Evolutionary conservation across 2,888 invertebrate species (phyloP), one percentile per base, ranked within the genome.

Genomic region (Agrypnus murinus): DNA sequence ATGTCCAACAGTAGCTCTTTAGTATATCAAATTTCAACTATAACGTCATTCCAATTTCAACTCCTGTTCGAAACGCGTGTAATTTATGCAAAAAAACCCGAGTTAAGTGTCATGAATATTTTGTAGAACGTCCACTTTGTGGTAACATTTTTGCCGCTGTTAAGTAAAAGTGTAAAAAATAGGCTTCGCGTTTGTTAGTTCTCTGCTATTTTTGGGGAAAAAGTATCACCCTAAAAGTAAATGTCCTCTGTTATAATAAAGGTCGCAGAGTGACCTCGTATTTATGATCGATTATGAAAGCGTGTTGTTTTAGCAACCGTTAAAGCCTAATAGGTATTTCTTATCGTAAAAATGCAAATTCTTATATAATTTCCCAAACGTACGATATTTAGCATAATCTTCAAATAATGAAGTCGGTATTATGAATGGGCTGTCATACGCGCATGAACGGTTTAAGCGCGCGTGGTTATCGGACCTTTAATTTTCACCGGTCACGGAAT

Each of bases 351-450:
- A 80, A 82, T 82, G 82, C 81, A 80, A 82, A 82, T 82, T 81
- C 77, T 76, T 80, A 81, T 82, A 78, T 78, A 80, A 80, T 77
- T 80, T 75, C 78, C 79, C 74, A 79, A 81, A 80, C 77, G 76
- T 68, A 66, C 71, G 76, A 78, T 80, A 80, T 80, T 82, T 82
- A 81, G 78, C 81, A 82, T 82, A 82, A 81, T 82, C 81, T 81
- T 80, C 81, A 77, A 81, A 82, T 82, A 82, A 83, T 80, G 81
- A 81, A 83, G 80, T 81, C 74, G 77, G 77, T 74, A 80, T 83
- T 83, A 83, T 83, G 81, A 82, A 83, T 83, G 81, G 80, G 79
- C 81, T 81, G 82, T 81, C 83, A 81, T 79, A 78, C 72, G 75
- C 74, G 78, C 79, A 80, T 80, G 79, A 79, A 78, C 77, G 77